Evolutionary conservation across 2,113 vertebrate genomes (phyloP).

Genomic region (Cisticola juncidis): DNA sequence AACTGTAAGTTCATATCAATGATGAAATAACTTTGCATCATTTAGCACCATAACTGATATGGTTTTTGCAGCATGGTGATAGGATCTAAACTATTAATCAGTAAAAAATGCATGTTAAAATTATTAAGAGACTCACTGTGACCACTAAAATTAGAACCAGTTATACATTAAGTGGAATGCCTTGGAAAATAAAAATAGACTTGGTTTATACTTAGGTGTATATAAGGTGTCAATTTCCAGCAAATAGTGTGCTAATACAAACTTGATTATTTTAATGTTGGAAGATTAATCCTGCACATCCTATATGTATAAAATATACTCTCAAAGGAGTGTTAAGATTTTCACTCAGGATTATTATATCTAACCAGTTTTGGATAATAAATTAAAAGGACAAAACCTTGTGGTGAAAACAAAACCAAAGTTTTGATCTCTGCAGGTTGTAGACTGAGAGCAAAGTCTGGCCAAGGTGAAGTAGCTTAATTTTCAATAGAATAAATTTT

Average conservation of each 20-base stretch:
- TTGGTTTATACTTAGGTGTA: background rate
- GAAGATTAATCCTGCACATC: background rate
- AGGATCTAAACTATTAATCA: background rate
- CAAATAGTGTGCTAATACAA: background rate
- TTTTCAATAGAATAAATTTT: background rate
- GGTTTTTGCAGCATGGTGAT: background rate
- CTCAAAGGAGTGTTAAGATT: background rate
- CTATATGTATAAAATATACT: background rate
- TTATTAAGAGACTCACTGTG: background rate
- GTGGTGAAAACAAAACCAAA: background rate
- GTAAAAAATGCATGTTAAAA: background rate
- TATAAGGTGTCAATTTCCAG: background rate
- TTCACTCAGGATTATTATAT: background rate
- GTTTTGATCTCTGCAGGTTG: background rate
- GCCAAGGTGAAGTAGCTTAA: background rate
- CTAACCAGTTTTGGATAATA: background rate
- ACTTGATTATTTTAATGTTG: background rate
- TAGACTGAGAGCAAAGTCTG: background rate
- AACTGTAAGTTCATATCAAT: background rate
- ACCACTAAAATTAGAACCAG: background rate
- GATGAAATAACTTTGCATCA: background rate
- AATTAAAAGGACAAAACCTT: background rate
- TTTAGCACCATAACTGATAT: background rate
- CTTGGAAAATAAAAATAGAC: background rate
- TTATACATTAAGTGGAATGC: background rate